Base-by-base conservation (phyloP, 2,113 vertebrate genomes). In the Phoxinus phoxinus region DNA sequence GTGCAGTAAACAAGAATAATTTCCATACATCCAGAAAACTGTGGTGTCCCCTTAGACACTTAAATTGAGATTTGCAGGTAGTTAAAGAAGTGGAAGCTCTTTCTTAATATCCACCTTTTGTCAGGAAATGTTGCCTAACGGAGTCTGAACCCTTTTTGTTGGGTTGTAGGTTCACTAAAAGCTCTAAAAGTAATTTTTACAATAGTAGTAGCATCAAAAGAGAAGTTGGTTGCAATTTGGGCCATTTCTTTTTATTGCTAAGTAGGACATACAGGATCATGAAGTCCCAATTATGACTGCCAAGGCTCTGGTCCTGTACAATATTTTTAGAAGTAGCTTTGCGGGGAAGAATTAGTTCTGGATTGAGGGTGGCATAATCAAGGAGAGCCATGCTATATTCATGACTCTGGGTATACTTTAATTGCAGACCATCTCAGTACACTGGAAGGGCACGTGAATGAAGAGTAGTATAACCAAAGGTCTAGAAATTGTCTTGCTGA, bases 311-410 rank as follows among this genome's bases (percentile, higher is more conserved):
- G 23, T 80, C n/a, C n/a, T 51, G 51, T 19, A 23, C n/a, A 48
- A 8, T 75, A 75, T 51, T 75, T 75, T 75, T 75, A 75, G 44
- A 75, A 75, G 73, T 59, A 46, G 35, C 15, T 44, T 51, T 63
- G 12, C 9, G 3, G 23, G 61, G 4, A 77, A 13, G 6, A 79
- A 59, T 63, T 23, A 41, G 35, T 63, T 61, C 56, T 44, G 58
- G 35, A 44, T 61, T n/a, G 23, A 59, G 76, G 17, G 11, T 37
- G 35, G 46, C 46, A 51, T 48, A 75, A 75, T 75, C 73, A 30
- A 51, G 46, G 23, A 30, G 73, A 75, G 27, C 41, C n/a, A 1
- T 44, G 48, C n/a, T 46, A 46, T 46, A 74, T 74, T 12, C 12
- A 46, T 74, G 21, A 46, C 11, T 37, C 12, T 13, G 9, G 41